Conservation (phyloP, 2,797 vertebrate genomes). For the Anguilla megastoma region DNA sequence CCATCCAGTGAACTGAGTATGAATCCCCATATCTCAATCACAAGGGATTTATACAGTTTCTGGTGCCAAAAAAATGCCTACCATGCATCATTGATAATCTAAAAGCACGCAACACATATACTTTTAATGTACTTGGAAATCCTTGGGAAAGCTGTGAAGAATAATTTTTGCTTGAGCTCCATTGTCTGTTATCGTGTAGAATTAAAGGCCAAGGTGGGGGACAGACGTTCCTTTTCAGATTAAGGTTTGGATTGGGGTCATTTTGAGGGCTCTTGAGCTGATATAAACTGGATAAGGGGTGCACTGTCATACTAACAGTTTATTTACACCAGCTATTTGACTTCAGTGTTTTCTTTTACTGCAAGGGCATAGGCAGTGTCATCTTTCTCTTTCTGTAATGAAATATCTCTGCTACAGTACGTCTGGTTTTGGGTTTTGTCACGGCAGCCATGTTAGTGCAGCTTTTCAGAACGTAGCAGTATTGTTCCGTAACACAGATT, state of each 20-base stretch:
- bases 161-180: not conserved
- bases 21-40: not conserved
- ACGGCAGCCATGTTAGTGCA: not conserved
- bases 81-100: not conserved
- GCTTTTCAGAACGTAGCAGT: not conserved
- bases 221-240: not conserved
- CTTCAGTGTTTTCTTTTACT: not conserved
- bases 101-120: not conserved
- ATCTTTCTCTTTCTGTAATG: not conserved
- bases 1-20: not conserved
- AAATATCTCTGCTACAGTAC: not conserved
- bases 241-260: not conserved
- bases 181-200: not conserved
- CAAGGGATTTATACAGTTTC: not conserved
- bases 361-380: not conserved
- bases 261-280: not conserved
- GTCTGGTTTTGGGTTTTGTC: not conserved
- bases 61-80: not conserved
- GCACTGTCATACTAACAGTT: not conserved
- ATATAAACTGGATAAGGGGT: not conserved
- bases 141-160: not conserved
- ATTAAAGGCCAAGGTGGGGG: not conserved
- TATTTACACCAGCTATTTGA: not conserved
- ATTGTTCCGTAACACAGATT: not conserved
- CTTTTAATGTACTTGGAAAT: not conserved